Conservation (phyloP, 35 echinoderm and acorn worm genomes). For the Lytechinus variegatus region DNA sequence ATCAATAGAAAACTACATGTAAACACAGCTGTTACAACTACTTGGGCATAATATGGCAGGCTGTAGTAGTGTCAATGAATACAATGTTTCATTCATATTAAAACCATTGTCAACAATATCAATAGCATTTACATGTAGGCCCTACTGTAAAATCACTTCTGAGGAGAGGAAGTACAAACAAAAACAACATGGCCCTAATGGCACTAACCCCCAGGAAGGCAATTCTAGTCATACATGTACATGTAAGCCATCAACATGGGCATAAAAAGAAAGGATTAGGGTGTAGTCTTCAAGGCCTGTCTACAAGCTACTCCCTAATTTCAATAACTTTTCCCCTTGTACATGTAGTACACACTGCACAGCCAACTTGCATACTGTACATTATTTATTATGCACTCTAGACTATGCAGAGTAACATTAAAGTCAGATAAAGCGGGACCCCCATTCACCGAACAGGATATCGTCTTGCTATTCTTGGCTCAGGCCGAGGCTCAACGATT, state of each 20-base stretch:
- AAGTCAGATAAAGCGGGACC: neutral
- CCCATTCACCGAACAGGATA: neutral
- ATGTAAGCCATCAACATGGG: neutral
- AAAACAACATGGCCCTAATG: neutral
- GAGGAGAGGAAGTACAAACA: neutral
- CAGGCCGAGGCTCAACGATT: neutral
- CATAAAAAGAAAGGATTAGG: neutral
- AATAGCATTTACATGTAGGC: neutral
- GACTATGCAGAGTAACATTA: neutral
- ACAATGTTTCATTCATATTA: neutral
- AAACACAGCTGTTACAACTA: neutral
- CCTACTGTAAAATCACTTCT: too few relatives aligned
- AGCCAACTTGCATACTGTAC: neutral
- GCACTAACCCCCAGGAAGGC: too few relatives aligned
- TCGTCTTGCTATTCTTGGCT: constrained; percentile 17
- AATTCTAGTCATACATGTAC: neutral
- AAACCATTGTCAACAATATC: neutral
- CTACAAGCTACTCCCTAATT: neutral
- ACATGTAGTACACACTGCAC: neutral
- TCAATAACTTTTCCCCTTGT: neutral
- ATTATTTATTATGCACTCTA: too few relatives aligned
- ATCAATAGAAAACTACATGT: neutral
- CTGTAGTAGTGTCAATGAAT: neutral
- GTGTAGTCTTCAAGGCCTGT: neutral
- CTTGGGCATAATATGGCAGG: neutral